Evolutionary conservation across 2,113 vertebrate genomes (phyloP), one percentile per base, ranked within the genome.

Genomic region (Madoqua kirkii): DNA sequence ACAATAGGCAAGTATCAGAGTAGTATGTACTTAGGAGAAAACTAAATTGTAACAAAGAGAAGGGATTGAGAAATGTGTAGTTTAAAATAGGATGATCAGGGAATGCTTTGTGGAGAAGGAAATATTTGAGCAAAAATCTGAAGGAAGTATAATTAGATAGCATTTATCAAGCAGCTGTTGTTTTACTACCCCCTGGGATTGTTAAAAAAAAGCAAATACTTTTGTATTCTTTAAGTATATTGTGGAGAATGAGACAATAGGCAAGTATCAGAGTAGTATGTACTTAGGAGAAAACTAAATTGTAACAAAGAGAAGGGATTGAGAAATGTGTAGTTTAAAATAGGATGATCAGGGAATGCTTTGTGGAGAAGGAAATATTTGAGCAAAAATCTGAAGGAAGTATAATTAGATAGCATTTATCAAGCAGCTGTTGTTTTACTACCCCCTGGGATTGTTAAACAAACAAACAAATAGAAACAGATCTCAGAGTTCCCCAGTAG

Each of bases 91-190:
- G 17, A 43, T 89, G 40, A 43, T 82, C 27, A 71, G 36, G 48
- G 57, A 48, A 84, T 83, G 23, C 13, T 95, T 97, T 43, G 36
- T 23, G 45, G 31, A 81, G 52, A 55, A 96, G 33, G 19, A 59
- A 96, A 89, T 62, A 94, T 76, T 81, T 86, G 57, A 96, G 55
- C 33, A 89, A 89, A 97, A 82, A 31, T 84, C 36, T 59, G 40
- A 96, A 92, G 33, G n/a, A 83, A 3, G 11, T 87, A 40, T 93
- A 95, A 81, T 96, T 87, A 96, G 55, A 50, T 33, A 76, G 40
- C 16, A 62, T 79, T 92, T 89, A 62, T 33, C 59, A 88, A 94
- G 13, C 48, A 97, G 54, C 54, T 93, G 17, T 67, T 92, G 59
- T 84, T 95, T 83, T 57, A 36, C 54, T 83, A 33, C 9, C 52